A percentile compares a stretch with the other conserved stretches of the same genome.
phyloP scores from a whole-genome alignment of 2,797 vertebrate species.

The Phrynocephalus vlangalii region DNA sequence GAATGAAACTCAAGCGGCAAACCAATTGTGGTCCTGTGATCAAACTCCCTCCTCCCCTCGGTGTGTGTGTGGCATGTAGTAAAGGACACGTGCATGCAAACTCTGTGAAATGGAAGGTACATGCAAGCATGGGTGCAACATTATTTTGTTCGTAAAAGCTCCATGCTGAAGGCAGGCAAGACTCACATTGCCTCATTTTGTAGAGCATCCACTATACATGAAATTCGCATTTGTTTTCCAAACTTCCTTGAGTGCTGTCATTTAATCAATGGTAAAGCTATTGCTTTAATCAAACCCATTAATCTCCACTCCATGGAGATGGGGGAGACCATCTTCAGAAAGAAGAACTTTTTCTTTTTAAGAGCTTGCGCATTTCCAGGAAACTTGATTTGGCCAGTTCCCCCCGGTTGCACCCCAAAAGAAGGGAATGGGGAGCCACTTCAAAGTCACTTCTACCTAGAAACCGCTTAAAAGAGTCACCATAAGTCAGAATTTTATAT shows the following conservation, averaged over 20 bases:
- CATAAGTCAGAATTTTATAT: too few species aligned
- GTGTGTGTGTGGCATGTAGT: too few species aligned
- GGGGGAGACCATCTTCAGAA: not conserved
- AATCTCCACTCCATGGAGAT: not conserved
- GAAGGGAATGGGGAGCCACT: not conserved
- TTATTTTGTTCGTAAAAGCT: not conserved
- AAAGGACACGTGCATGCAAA: not conserved
- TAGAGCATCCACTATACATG: not conserved
- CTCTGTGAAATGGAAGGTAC: not conserved
- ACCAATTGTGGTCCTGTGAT: not conserved
- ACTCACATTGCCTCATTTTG: not conserved
- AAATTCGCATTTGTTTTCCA: not conserved
- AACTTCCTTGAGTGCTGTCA: not conserved
- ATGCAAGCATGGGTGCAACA: not conserved
- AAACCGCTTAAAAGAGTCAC: too few species aligned
- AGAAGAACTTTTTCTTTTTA: conserved; percentile 11
- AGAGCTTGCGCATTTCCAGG: not conserved
- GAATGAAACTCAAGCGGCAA: too few species aligned
- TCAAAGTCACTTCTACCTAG: not conserved
- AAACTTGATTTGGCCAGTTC: conserved; percentile 15
- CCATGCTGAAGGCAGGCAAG: not conserved
- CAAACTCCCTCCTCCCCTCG: not conserved
- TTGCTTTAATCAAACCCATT: conserved; percentile 27
- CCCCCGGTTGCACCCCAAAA: not conserved
- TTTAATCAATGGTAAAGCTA: conserved; percentile 2